Base-by-base conservation (phyloP, 2,888 invertebrate species). In the Tetrapedia diversipes region DNA sequence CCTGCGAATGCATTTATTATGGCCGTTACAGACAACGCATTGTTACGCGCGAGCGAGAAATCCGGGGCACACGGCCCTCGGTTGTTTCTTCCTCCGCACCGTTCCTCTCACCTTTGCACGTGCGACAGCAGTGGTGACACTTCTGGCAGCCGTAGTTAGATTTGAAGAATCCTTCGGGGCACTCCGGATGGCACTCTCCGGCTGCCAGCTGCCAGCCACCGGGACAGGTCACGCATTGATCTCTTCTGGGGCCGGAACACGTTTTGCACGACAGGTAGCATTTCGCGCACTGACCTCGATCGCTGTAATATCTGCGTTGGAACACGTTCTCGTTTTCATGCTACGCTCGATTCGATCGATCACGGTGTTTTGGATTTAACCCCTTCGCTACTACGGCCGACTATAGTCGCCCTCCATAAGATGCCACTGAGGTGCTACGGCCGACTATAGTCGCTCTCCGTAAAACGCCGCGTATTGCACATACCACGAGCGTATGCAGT, bases 111-210 rank as follows among this genome's bases (percentile, higher is more conserved):
- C 97, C 97, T 90, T 95, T 95, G 91, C 98, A 98, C 85, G 96
- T 96, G 81, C 95, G 95, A 92, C 98, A 98, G 89, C 96, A 96
- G 91, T 96, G 96, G 92, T 97, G 97, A 92, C 98, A 98, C 91
- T 96, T 96, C 81, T 96, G 96, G 89, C 98, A 98, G 10, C 96
- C 96, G 86, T 94, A 96, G 80, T 94, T 94, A 4, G 95, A 95
- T 92, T 96, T 96, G 92, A 96, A 97, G 92, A 96, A 97, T 47
- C 97, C 97, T 92, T 96, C 96, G 0, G 97, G 97, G 91, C 97
- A 97, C 87, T 96, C 96, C 0, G 96, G 96, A 86, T 96, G 95
- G 87, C 97, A 97, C 90, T 97, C 96, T 1, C 97, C 97, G 2
- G 96, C 96, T 0, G 96, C 95, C 75, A 97, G 92, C 90, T 96